Evolutionary conservation across 2,113 vertebrate species (phyloP).

Genomic region (Meles meles): DNA sequence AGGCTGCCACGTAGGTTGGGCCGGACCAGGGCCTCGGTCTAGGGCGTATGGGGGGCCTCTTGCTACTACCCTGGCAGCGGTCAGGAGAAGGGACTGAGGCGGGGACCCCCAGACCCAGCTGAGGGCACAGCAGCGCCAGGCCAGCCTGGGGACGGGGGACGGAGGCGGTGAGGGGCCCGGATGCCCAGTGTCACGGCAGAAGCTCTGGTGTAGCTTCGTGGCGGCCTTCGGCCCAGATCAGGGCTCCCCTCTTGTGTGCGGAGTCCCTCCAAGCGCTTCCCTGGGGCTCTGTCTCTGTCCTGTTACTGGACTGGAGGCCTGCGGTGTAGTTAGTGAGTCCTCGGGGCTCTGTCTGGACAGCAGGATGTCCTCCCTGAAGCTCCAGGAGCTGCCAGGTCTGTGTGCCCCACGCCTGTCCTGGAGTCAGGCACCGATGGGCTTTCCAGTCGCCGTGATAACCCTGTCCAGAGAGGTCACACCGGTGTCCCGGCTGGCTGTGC

Average conservation of each 20-base stretch:
- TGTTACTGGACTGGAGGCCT: fast-evolving
- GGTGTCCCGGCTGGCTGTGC: background rate
- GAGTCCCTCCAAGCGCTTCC: background rate
- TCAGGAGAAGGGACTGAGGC: background rate
- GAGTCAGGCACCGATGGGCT: background rate
- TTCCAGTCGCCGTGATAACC: background rate
- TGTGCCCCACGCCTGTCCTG: background rate
- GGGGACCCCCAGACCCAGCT: background rate
- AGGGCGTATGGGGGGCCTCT: background rate
- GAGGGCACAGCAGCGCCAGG: background rate
- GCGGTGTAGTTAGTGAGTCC: background rate
- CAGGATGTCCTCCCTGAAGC: background rate
- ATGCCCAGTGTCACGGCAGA: background rate
- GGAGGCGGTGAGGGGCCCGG: background rate
- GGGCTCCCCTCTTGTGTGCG: background rate
- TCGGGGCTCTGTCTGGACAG: background rate
- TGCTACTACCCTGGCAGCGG: background rate
- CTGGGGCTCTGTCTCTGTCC: background rate
- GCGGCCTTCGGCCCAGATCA: background rate
- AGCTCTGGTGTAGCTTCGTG: background rate
- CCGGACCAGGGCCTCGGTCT: background rate
- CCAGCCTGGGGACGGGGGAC: no score
- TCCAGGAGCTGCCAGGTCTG: background rate
- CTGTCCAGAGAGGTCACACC: background rate
- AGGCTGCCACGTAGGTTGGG: background rate